These are phyloP conservation scores for Gnathonemus longibarbis DNA, from an alignment of 2,113 vertebrate genomes.

Conservation along the genomic window DNA sequence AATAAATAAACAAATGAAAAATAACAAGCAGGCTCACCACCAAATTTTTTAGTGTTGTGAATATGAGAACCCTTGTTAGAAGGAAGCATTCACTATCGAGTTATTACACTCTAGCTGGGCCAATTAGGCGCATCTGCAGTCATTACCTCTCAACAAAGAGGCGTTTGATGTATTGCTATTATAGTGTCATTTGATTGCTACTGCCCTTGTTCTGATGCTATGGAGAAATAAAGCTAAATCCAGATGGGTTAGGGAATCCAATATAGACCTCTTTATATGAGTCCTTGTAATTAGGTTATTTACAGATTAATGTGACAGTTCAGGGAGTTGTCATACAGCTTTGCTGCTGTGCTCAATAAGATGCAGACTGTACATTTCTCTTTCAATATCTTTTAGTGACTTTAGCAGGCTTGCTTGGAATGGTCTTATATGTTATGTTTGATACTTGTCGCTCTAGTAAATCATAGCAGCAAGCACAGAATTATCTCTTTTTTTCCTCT, in stretches of 20 bases:
- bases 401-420: background rate
- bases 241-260: slow-evolving; percentile 50
- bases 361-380: slow-evolving; percentile 31
- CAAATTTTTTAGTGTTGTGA: slow-evolving; percentile 46
- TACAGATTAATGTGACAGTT: slow-evolving; percentile 57
- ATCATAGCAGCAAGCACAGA: background rate
- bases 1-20: slow-evolving; percentile 41
- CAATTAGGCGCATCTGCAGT: slow-evolving; percentile 46
- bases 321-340: slow-evolving; percentile 43
- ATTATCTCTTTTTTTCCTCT: background rate
- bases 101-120: slow-evolving; percentile 51
- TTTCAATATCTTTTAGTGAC: background rate
- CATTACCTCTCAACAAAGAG: slow-evolving; percentile 60
- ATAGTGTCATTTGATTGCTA: slow-evolving; percentile 59
- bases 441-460: background rate
- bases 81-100: slow-evolving; percentile 46
- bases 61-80: slow-evolving; percentile 50
- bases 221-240: slow-evolving; percentile 59
- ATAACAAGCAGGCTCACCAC: slow-evolving; percentile 42
- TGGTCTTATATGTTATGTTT: background rate
- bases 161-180: slow-evolving; percentile 56
- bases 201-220: slow-evolving; percentile 50
- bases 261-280: slow-evolving; percentile 48
- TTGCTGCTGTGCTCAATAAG: slow-evolving; percentile 28
- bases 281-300: slow-evolving; percentile 56